Base-by-base conservation (phyloP, 2,113 vertebrate genomes). In the Pontoporia blainvillei region DNA sequence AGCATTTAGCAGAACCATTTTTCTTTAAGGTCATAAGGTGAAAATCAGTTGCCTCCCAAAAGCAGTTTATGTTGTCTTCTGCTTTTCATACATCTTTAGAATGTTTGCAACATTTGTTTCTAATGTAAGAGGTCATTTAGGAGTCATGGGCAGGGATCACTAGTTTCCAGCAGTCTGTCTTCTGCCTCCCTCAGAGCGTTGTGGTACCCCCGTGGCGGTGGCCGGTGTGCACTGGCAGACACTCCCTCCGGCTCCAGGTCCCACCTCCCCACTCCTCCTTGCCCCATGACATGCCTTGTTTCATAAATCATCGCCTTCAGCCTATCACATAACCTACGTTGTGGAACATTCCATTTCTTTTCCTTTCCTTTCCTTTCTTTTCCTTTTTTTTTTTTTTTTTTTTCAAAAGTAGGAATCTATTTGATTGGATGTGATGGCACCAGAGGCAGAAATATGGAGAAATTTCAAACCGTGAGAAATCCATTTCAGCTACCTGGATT, bases 391-490 rank as follows among this genome's bases (percentile, higher is more conserved):
- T 41, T 41, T 41, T 23, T 75, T 75, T 78, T 62, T 49, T 71
- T 31, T 78, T 61, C 95, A 89, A 69, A 92, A 86, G 18, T 36
- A 93, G 75, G 8, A 86, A 76, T 79, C 94, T 75, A 79, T 96
- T 95, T 95, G 78, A 93, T 96, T 98, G 94, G 39, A 91, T 94
- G 83, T 90, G 95, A 92, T 85, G 73, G 83, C 94, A 95, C 73
- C 27, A 76, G 84, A 96, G 57, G 79, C 75, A 96, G 73, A 97
- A 92, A 90, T 93, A 89, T 92, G 72, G 95, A 89, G 93, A 96
- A 86, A 92, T 96, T 95, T 94, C 97, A 95, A 97, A 96, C 92
- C 86, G 90, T 96, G 94, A 97, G 97, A 97, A 97, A 95, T 97
- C 81, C 61, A 87, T 54, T 93, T 98, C 94, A 84, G 96, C 94